phyloP scores from a whole-genome alignment of 2,888 invertebrate genomes.

The Spisula subtruncata region DNA sequence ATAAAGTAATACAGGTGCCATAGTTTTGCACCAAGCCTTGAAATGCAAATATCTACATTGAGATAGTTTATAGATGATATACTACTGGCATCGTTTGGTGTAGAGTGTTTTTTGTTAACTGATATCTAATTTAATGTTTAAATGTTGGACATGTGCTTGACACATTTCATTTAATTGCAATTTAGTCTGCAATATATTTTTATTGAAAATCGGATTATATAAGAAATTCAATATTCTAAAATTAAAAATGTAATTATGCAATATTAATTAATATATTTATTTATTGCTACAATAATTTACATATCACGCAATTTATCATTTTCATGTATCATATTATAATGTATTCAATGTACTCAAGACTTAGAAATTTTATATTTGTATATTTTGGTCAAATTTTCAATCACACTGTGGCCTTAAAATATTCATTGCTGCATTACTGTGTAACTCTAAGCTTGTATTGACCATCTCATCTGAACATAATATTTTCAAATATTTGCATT shows the following conservation, averaged over 20 bases:
- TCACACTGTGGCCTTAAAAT: not conserved
- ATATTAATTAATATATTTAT: not conserved
- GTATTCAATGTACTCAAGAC: conserved; percentile 2
- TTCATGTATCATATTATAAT: not conserved
- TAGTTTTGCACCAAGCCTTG: too few species aligned
- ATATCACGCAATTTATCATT: not conserved
- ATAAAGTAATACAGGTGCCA: too few species aligned
- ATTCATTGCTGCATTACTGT: not conserved
- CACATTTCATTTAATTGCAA: not conserved
- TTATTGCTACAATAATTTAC: not conserved
- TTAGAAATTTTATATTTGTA: not conserved
- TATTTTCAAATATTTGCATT: too few species aligned
- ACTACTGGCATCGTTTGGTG: too few species aligned
- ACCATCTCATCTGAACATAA: too few species aligned
- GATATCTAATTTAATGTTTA: too few species aligned
- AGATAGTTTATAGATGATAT: too few species aligned
- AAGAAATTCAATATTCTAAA: not conserved
- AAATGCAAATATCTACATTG: too few species aligned
- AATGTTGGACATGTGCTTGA: too few species aligned
- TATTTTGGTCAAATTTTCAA: conserved; percentile 10
- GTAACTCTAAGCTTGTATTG: not conserved
- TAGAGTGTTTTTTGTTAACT: too few species aligned
- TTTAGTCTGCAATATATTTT: not conserved
- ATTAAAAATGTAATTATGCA: not conserved
- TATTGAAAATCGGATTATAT: not conserved